Base-by-base conservation (phyloP, 2,797 vertebrate genomes). In the Nannoperca obscura region DNA sequence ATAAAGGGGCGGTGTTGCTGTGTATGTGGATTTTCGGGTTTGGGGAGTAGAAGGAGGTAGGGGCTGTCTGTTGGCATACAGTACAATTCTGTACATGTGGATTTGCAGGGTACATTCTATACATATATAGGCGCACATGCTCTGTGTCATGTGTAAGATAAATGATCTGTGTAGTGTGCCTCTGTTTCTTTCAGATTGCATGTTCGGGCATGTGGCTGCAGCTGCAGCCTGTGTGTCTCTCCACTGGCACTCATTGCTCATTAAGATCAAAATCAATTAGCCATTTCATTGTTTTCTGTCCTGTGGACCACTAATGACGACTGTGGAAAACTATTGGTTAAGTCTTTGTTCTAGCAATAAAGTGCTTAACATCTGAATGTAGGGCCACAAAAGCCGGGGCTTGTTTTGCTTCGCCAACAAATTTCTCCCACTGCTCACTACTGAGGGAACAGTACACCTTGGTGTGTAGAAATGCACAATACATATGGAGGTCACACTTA, bases 231-330 rank as follows among this genome's bases (percentile, higher is more conserved):
- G 42, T 52, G 52, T 72, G 47, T 49, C 19, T 49, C 19, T 15
- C 20, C 46, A 1, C 55, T 52, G 50, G 61, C 60, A 7, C 46
- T 70, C 8, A 24, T 20, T 74, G 47, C 59, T 75, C 59, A n/a
- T 82, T 71, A 67, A 47, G 34, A 78, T 66, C 54, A 20, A 53
- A 63, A 76, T 81, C 73, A 81, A 72, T 88, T 82, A 47, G 71
- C 59, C 50, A 9, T 71, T 74, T 82, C 32, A 71, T 65, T 81
- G 50, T 74, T 77, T 69, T 57, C 9, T 42, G 9, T 34, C 20
- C 14, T 5, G 36, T 47, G n/a, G 30, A 52, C 38, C 54, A 19
- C 47, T 58, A 71, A 72, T 70, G 47, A 61, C 19, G 17, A 46
- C 71, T 30, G 64, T 49, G n/a, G n/a, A 20, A 44, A 57, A n/a